Base-by-base conservation (phyloP, 1,140 invertebrate species). In the Atta colombica region DNA sequence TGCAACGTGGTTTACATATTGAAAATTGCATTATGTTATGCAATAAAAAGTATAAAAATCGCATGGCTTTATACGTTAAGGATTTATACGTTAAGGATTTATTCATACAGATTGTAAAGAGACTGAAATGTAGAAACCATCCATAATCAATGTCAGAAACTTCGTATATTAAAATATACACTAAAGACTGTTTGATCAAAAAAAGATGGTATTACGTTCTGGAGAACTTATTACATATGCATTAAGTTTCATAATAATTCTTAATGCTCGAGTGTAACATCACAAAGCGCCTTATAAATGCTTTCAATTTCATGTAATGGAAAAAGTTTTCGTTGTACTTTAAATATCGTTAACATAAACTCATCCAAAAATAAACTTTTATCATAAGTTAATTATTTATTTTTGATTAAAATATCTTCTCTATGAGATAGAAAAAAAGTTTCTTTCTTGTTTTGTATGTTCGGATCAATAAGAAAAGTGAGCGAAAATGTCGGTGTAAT, bases 131-230 rank as follows among this genome's bases (percentile, higher is more conserved):
- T 6, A n/a, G n/a, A 75, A 55, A 58, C 12, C n/a, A 21, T 28
- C n/a, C 2, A 25, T 72, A 72, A 53, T 72, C 10, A 16, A 69
- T 69, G 28, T 16, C 21, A 51, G 6, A 71, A 49, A 51, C 18
- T 66, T 66, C 16, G 3, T 35, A 0, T n/a, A 78, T 78, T 66
- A 66, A 78, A 78, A 10, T 65, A 77, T 45, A 16, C 18, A 63
- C 63, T 61, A 63, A 63, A 63, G 25, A 66, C 49, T 66, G 2
- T 66, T 21, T 6, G 39, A 78, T 14, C 39, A 31, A 75, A 78
- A 45, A 4, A 6, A 65, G 18, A 66, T 65, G 28, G 16, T 65
- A 65, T 25, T n/a, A 18, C 39, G 10, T 77, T 65, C 25, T 49
- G 6, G 12, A 49, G 14, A 78, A 65, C 39, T 12, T 6, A 21